A percentile compares a stretch with the other conserved stretches of the same genome.
These are phyloP conservation scores for Lapara coniferarum DNA, from an alignment of 2,888 invertebrate genomes.

Conservation along the genomic window DNA sequence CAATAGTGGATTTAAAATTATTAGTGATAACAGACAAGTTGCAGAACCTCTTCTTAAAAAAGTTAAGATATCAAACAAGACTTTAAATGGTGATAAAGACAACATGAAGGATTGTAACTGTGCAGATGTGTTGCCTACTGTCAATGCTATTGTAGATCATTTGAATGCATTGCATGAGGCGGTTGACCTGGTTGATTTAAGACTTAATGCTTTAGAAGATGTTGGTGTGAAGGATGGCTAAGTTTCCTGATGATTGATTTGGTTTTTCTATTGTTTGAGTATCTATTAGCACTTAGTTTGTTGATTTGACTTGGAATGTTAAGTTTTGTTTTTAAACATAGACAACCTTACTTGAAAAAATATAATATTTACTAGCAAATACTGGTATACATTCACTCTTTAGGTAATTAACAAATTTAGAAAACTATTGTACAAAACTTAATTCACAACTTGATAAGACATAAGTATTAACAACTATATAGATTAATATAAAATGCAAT, in stretches of 20 bases:
- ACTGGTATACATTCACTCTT: constrained; percentile 30
- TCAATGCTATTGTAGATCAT: constrained; percentile 82
- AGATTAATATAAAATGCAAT: constrained; percentile 28
- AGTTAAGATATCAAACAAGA: constrained; percentile 52
- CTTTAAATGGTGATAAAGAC: constrained; percentile 44
- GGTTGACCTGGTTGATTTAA: constrained; percentile 80
- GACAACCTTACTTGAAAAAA: constrained; percentile 23
- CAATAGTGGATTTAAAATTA: constrained; percentile 74
- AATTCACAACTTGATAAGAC: constrained; percentile 12
- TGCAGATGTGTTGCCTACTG: constrained; percentile 74
- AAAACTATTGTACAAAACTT: constrained; percentile 31
- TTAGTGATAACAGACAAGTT: constrained; percentile 49
- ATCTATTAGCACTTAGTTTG: background rate
- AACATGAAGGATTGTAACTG: constrained; percentile 67
- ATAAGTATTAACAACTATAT: constrained; percentile 24
- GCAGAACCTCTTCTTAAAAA: constrained; percentile 57
- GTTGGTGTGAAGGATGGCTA: constrained; percentile 35
- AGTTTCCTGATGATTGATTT: constrained; percentile 44
- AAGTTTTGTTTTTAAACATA: background rate
- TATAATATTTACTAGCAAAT: constrained; percentile 43
- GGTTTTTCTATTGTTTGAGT: constrained; percentile 5
- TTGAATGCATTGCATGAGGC: constrained; percentile 82
- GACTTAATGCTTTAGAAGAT: constrained; percentile 80
- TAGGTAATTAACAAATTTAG: constrained; percentile 24
- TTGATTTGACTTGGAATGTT: constrained; percentile 5